A percentile compares a stretch with the other conserved stretches of the same genome.
phyloP scores from a whole-genome alignment of 2,113 vertebrate genomes.

The Nesoenas mayeri region DNA sequence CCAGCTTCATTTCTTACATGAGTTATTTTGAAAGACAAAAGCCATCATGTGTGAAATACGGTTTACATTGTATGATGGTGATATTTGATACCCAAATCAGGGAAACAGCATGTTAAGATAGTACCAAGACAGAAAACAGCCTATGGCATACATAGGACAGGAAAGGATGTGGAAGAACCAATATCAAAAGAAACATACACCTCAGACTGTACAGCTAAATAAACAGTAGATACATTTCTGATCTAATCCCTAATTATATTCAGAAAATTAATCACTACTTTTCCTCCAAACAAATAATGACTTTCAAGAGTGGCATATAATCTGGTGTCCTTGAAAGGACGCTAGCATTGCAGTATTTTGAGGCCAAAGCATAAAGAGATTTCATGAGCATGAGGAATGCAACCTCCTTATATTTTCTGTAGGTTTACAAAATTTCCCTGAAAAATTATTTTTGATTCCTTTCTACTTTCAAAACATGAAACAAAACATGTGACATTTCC shows the following conservation, averaged over 20 bases:
- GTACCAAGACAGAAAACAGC: neutral
- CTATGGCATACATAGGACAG: neutral
- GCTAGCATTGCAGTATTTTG: neutral
- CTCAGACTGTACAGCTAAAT: neutral
- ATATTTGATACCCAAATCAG: neutral
- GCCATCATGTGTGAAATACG: neutral
- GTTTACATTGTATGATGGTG: neutral
- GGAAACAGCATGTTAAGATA: neutral
- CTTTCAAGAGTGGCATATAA: neutral
- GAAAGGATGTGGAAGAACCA: neutral
- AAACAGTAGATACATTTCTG: neutral
- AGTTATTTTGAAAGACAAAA: neutral
- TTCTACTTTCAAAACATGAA: neutral
- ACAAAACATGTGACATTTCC: neutral
- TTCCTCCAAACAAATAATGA: neutral
- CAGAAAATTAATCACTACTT: neutral
- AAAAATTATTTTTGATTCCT: neutral
- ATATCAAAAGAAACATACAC: neutral
- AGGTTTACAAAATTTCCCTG: neutral
- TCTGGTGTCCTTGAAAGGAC: neutral
- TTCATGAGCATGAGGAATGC: neutral
- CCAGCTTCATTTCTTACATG: neutral
- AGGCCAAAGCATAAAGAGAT: neutral
- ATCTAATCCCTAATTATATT: neutral
- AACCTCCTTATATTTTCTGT: neutral